Evolutionary conservation across 1,140 invertebrate species (phyloP).

Genomic region (Portunus trituberculatus): DNA sequence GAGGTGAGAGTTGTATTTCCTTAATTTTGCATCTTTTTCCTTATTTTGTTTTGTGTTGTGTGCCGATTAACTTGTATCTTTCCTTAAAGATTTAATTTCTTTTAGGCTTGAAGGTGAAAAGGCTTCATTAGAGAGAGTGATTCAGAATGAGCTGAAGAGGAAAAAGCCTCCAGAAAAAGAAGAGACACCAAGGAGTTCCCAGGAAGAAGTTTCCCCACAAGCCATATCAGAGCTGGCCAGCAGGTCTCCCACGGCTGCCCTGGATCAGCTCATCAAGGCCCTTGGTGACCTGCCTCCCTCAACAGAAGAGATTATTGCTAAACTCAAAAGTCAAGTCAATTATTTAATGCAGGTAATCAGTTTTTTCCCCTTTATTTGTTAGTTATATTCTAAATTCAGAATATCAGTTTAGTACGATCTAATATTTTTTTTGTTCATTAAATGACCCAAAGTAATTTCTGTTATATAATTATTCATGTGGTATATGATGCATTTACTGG

Average conservation of each 20-base stretch:
- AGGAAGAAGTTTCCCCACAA: not conserved
- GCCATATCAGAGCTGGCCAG: not conserved
- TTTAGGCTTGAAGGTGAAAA: conserved; percentile 69
- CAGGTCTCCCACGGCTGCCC: conserved; percentile 46
- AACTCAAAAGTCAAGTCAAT: conserved; percentile 62
- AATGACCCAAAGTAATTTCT: not conserved
- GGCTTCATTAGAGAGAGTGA: conserved; percentile 61
- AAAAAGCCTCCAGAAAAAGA: conserved; percentile 30
- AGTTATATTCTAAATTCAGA: not conserved
- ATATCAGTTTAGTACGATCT: not conserved
- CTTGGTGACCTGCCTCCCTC: conserved; percentile 64
- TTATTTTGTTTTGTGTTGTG: too few relatives aligned
- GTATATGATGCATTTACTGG: not conserved
- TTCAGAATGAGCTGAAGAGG: conserved; percentile 35
- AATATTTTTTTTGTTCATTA: not conserved
- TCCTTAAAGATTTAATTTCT: not conserved
- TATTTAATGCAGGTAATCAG: conserved; percentile 62
- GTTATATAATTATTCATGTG: too few relatives aligned
- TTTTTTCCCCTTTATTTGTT: not conserved
- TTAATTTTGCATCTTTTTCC: too few relatives aligned
- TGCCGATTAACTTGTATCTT: too few relatives aligned
- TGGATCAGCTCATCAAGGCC: conserved; percentile 63
- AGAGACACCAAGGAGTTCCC: not conserved
- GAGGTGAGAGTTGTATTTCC: conserved; percentile 7
- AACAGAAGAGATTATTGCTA: conserved; percentile 66